Evolutionary conservation across 1,140 invertebrate species (phyloP), one percentile per base, ranked within the genome.

Genomic region (Heliconius hermathena): DNA sequence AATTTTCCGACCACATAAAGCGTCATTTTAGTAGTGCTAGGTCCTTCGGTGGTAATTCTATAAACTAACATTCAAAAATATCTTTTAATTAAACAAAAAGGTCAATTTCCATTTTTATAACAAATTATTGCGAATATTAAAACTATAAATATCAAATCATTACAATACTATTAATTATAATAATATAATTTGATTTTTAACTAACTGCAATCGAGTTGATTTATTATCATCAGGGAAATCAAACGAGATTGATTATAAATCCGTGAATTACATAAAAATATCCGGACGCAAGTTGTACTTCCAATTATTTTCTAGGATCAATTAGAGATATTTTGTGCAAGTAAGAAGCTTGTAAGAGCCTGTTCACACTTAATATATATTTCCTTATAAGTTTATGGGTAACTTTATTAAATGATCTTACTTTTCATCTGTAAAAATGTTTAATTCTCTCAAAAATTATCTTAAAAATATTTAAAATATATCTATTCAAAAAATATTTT

Each of bases 291-390:
- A 76, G 52, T 71, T 71, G 18, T 29, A 71, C 41, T 20, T 70
- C 41, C 60, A 76, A 71, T 76, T 71, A 71, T 70, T 76, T 71
- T 76, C 18, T 36, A 76, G n/a, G 71, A 72, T 72, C 36, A 72
- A 72, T 72, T 41, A 38, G n/a, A 41, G 33, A 72, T 36, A 72
- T 72, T 38, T 66, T 66, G 9, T 29, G 22, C 60, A 66, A 66
- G 60, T 66, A 26, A 26, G 26, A 26, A 26, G 60, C 16, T 66
- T 66, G 22, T 66, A 66, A 29, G 60, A 66, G 22, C 60, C 4
- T 16, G 22, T 66, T 5, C 60, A 66, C 60, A 26, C 60, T 66
- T 13, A 29, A 16, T 26, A 26, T 26, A 26, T 26, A 26, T 26
- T 1, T 26, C 26, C 1, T 26, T 26, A 26, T 26, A 26, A 26